A percentile compares a stretch with the other conserved stretches of the same genome.
Evolutionary conservation across 2,797 vertebrate species (phyloP).

Genomic region (Squalus acanthias): DNA sequence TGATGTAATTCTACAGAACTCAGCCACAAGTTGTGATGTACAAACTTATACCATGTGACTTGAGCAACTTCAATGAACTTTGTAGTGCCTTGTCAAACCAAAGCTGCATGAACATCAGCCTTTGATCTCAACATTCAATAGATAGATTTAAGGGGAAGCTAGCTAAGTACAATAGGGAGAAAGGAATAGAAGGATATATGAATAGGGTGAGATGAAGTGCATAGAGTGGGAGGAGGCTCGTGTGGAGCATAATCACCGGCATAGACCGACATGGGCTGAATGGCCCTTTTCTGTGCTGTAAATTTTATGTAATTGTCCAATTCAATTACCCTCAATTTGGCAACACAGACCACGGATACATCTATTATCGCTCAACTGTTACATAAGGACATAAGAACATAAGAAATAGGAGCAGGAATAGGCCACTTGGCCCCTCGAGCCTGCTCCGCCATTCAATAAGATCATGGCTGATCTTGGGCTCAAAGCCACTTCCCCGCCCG

Average conservation of each 20-base stretch:
- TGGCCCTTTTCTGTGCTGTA: too few species aligned
- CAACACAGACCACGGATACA: background rate
- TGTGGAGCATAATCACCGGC: too few species aligned
- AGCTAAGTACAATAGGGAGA: background rate
- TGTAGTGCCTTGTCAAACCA: background rate
- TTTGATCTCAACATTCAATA: background rate
- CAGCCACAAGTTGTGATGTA: background rate
- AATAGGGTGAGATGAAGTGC: too few species aligned
- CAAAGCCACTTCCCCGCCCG: too few species aligned
- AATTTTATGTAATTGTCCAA: background rate
- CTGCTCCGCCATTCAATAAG: too few species aligned
- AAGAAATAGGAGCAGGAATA: too few species aligned
- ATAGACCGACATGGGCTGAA: too few species aligned
- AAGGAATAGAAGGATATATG: background rate
- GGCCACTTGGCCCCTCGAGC: too few species aligned
- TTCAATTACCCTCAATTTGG: background rate
- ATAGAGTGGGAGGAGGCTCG: too few species aligned
- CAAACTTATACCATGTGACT: background rate
- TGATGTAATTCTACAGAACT: background rate
- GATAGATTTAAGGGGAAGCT: background rate
- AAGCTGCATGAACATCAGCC: background rate
- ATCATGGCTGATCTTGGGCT: too few species aligned
- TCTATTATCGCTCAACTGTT: background rate
- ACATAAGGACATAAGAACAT: too few species aligned
- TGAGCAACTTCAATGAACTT: background rate